Evolutionary conservation across 2,888 invertebrate species (phyloP).

Genomic region (Perdita meconis): DNA sequence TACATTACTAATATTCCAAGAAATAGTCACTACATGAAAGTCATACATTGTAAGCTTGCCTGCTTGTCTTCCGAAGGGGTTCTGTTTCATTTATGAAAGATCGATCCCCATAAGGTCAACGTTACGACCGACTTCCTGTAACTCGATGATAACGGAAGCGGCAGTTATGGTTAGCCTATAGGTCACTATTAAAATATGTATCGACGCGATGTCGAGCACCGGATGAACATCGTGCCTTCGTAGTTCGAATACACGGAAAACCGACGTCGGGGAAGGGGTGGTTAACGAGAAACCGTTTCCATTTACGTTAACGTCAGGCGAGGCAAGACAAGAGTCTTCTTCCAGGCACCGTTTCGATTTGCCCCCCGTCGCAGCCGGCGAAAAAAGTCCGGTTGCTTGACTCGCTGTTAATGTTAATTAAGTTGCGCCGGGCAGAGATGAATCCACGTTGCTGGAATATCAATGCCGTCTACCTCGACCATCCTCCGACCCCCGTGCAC

Average conservation of each 20-base stretch:
- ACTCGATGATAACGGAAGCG: neutral
- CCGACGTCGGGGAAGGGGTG: neutral
- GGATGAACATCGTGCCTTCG: neutral
- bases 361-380: neutral
- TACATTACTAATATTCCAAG: neutral
- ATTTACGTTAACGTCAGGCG: constrained; percentile 9
- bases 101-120: constrained; percentile 38
- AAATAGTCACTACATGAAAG: neutral
- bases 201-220: constrained; percentile 6
- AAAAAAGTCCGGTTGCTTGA: neutral
- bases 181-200: constrained; percentile 42
- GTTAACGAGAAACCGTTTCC: constrained; percentile 36
- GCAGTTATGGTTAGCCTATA: constrained; percentile 9
- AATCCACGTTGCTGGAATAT: constrained; percentile 27
- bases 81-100: constrained; percentile 20
- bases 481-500: constrained; percentile 11
- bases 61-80: neutral
- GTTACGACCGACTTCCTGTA: constrained; percentile 14
- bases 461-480: constrained; percentile 13
- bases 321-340: constrained; percentile 7
- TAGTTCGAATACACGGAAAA: too few species aligned
- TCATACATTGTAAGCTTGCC: neutral
- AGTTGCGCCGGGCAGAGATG: constrained; percentile 11
- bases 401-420: constrained; percentile 40
- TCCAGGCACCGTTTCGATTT: constrained; percentile 8